phyloP scores from a whole-genome alignment of 1,140 invertebrate species.

The Drosophila melanica region DNA sequence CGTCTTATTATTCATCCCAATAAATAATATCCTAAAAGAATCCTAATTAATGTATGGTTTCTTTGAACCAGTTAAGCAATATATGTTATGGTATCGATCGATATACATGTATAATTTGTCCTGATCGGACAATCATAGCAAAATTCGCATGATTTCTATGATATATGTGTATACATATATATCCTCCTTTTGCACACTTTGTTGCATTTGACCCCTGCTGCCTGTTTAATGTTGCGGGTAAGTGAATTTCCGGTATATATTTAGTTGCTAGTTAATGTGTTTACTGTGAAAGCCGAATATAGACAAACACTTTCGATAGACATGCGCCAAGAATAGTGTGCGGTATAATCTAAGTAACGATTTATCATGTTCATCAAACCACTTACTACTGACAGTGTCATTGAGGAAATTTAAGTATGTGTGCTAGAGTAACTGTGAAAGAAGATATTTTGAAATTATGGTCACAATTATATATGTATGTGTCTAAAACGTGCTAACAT shows the following conservation, averaged over 20 bases:
- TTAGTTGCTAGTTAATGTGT: constrained; percentile 41
- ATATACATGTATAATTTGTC: no score
- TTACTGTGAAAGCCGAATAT: constrained; percentile 14
- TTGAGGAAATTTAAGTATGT: constrained; percentile 35
- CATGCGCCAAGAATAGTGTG: background rate
- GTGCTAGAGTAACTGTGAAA: background rate
- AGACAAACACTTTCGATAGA: constrained; percentile 24
- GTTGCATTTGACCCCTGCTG: no score
- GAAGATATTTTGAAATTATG: constrained; percentile 5
- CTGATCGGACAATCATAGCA: no score
- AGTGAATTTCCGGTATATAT: constrained; percentile 18
- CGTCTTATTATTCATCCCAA: no score
- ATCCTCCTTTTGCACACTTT: no score
- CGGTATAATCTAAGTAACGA: constrained; percentile 20
- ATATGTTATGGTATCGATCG: no score
- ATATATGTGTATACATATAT: no score
- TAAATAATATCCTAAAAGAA: no score
- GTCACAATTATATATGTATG: background rate
- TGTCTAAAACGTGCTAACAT: background rate
- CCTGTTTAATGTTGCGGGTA: constrained; percentile 5
- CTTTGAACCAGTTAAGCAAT: no score
- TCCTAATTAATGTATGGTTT: no score
- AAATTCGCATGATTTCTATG: no score
- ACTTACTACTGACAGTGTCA: constrained; percentile 10
- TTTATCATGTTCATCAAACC: constrained; percentile 35